A percentile compares a stretch with the other conserved stretches of the same genome.
phyloP scores from a whole-genome alignment of 2,888 invertebrate species.

The Lutraria lutraria region DNA sequence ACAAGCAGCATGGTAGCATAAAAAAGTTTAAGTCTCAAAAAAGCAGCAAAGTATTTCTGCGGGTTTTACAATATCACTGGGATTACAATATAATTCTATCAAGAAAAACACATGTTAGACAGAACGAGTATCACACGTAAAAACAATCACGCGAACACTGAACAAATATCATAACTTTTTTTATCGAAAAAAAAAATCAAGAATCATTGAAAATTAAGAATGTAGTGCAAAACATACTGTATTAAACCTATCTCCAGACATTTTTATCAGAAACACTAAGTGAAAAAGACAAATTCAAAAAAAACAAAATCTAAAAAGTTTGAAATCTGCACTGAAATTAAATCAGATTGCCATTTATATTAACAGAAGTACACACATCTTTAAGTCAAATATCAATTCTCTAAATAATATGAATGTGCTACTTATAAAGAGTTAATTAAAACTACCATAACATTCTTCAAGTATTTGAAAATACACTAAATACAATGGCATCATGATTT shows the following conservation, averaged over 20 bases:
- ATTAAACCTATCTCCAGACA: neutral
- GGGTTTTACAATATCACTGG: constrained; percentile 33
- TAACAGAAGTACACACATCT: too few species aligned
- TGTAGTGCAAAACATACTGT: neutral
- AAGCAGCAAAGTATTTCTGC: constrained; percentile 37
- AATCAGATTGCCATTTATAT: too few species aligned
- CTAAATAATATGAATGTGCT: too few species aligned
- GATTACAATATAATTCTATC: constrained; percentile 25
- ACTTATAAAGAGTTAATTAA: too few species aligned
- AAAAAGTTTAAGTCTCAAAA: neutral
- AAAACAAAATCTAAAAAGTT: too few species aligned
- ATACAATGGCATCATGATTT: too few species aligned
- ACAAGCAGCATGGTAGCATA: constrained; percentile 4
- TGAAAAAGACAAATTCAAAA: neutral
- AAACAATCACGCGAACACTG: constrained; percentile 26
- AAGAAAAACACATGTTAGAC: constrained; percentile 25
- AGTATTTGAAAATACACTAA: neutral
- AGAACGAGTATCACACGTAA: constrained; percentile 23
- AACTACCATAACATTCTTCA: too few species aligned
- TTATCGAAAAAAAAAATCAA: neutral
- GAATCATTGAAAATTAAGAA: neutral
- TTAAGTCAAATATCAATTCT: too few species aligned
- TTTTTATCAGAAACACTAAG: neutral
- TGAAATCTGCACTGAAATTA: too few species aligned
- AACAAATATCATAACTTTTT: constrained; percentile 28